phyloP scores from a whole-genome alignment of 2,113 vertebrate genomes.

The Dipodomys spectabilis region DNA sequence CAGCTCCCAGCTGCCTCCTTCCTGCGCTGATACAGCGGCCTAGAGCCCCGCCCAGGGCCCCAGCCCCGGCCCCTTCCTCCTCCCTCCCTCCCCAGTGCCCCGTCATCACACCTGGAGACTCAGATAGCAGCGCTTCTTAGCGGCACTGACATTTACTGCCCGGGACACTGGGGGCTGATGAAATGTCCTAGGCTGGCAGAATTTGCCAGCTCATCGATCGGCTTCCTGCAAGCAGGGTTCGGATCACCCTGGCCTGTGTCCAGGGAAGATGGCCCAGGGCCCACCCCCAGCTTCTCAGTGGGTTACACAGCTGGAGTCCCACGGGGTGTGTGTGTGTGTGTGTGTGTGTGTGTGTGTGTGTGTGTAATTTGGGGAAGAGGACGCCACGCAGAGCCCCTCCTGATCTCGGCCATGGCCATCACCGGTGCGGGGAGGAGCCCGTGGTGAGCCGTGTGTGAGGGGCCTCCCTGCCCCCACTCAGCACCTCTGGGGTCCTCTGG shows the following conservation, averaged over 20 bases:
- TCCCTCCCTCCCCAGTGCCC: neutral
- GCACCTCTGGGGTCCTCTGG: constrained; percentile 19
- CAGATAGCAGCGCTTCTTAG: neutral
- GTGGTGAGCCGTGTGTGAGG: rapidly evolving
- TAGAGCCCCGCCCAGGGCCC: no score
- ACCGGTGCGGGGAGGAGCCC: rapidly evolving
- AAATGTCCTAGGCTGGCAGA: neutral
- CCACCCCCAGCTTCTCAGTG: neutral
- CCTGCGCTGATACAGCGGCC: neutral
- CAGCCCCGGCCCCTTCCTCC: neutral
- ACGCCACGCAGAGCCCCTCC: rapidly evolving
- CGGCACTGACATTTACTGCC: neutral
- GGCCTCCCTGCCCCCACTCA: neutral
- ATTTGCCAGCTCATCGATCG: neutral
- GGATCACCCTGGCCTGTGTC: neutral
- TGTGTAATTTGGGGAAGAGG: neutral
- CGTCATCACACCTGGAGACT: neutral
- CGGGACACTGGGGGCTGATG: neutral
- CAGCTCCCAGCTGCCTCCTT: neutral
- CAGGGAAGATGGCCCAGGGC: neutral
- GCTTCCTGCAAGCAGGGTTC: neutral
- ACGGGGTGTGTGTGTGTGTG: neutral
- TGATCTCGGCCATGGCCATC: rapidly evolving
- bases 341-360: no score
- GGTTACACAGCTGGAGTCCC: rapidly evolving